phyloP scores from a whole-genome alignment of 2,797 vertebrate species.

The Tragelaphus oryx region DNA sequence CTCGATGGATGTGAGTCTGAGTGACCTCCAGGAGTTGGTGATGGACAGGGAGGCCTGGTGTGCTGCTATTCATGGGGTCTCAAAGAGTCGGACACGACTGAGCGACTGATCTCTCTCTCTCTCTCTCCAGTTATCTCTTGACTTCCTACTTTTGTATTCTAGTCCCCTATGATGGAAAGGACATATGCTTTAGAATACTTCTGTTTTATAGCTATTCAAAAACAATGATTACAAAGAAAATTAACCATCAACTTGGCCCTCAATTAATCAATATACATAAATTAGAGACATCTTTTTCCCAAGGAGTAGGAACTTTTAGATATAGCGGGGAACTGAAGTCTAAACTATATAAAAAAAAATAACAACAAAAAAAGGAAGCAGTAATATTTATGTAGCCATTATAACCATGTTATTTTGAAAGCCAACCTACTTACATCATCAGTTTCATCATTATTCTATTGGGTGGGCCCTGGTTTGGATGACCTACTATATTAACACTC shows the following conservation, averaged over 20 bases:
- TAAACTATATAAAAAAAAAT: neutral
- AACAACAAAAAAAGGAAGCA: neutral
- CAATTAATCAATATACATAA: neutral
- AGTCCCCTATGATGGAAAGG: neutral
- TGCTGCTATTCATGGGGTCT: no score
- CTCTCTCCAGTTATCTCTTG: neutral
- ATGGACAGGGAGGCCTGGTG: no score
- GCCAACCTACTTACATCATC: conserved; percentile 31
- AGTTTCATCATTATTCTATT: conserved; percentile 30
- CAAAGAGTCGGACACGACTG: no score
- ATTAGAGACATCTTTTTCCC: neutral
- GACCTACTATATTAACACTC: conserved; percentile 66
- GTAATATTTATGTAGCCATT: conserved; percentile 12
- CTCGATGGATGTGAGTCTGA: no score
- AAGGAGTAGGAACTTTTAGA: neutral
- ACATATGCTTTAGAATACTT: neutral
- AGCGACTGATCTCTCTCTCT: no score
- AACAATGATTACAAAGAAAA: neutral
- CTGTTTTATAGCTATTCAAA: neutral
- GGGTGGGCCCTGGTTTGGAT: conserved; percentile 52
- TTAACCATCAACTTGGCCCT: neutral
- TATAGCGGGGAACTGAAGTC: neutral
- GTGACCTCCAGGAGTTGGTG: no score
- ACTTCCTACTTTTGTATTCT: neutral
- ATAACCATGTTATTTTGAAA: conserved; percentile 30